A percentile compares a stretch with the other conserved stretches of the same genome.
Evolutionary conservation across 2,113 vertebrate genomes (phyloP).

Genomic region (Callipepla californica): DNA sequence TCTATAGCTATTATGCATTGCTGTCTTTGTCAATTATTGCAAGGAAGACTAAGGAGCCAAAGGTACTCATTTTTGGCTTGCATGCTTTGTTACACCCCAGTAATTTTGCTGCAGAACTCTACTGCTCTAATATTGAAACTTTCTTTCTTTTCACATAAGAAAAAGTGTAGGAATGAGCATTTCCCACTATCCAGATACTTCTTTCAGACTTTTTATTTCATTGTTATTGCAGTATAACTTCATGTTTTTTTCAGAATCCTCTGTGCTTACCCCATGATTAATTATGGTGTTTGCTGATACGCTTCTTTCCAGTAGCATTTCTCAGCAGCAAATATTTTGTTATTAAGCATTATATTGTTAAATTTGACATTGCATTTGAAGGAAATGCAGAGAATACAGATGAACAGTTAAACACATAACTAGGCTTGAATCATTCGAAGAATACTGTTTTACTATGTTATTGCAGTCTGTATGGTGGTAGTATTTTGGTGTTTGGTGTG

Average conservation of each 20-base stretch:
- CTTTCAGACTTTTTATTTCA: not conserved
- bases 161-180: too few species aligned
- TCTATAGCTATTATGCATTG: not conserved
- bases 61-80: not conserved
- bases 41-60: not conserved
- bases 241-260: not conserved
- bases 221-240: not conserved
- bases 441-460: not conserved
- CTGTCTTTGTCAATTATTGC: not conserved
- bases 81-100: not conserved
- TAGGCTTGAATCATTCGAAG: not conserved
- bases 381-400: not conserved
- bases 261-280: not conserved
- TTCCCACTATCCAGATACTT: not conserved
- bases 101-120: not conserved
- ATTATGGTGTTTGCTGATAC: not conserved
- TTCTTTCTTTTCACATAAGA: accelerated
- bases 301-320: not conserved
- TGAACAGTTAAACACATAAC: not conserved
- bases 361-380: not conserved
- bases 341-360: not conserved
- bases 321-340: not conserved
- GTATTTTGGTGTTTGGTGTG: not conserved
- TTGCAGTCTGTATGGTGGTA: accelerated
- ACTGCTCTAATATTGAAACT: not conserved